These are phyloP conservation scores for Drosophila flavopinicola DNA, from an alignment of 2,888 invertebrate genomes.

Conservation along the genomic window DNA sequence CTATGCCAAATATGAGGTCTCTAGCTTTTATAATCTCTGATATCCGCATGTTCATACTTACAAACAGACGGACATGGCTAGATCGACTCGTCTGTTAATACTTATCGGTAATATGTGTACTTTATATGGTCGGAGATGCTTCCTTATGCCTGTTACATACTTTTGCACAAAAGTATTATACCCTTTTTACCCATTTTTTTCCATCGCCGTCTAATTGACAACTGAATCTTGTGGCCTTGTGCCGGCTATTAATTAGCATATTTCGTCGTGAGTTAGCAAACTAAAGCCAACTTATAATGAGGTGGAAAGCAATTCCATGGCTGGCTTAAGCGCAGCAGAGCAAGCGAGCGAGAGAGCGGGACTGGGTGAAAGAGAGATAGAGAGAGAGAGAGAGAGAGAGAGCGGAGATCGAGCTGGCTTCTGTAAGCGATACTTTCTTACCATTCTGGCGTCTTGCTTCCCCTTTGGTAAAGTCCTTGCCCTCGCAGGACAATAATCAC, in stretches of 20 bases:
- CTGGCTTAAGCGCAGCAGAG: too few species aligned
- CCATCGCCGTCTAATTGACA: slow-evolving; percentile 4
- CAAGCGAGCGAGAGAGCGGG: too few species aligned
- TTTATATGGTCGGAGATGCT: too few species aligned
- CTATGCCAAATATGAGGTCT: too few species aligned
- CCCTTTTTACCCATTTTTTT: too few species aligned
- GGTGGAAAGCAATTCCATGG: slow-evolving; percentile 53
- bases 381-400: neutral
- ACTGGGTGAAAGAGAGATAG: neutral
- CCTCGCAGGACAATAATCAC: slow-evolving; percentile 65
- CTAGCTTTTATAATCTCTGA: too few species aligned
- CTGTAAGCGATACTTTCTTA: slow-evolving; percentile 43
- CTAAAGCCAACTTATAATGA: slow-evolving; percentile 63
- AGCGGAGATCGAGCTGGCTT: slow-evolving; percentile 12
- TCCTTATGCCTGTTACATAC: too few species aligned
- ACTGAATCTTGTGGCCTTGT: slow-evolving; percentile 19
- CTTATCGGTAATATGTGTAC: too few species aligned
- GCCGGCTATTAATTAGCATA: slow-evolving; percentile 69
- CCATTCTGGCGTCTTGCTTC: slow-evolving; percentile 7
- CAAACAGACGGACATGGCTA: too few species aligned
- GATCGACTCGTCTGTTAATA: too few species aligned
- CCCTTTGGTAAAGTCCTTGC: slow-evolving; percentile 6
- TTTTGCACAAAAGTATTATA: too few species aligned
- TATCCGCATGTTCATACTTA: too few species aligned
- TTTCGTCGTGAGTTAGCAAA: slow-evolving; percentile 70